Evolutionary conservation across 92 coral and sea anemone species (phyloP).

Genomic region (Metridium senile): DNA sequence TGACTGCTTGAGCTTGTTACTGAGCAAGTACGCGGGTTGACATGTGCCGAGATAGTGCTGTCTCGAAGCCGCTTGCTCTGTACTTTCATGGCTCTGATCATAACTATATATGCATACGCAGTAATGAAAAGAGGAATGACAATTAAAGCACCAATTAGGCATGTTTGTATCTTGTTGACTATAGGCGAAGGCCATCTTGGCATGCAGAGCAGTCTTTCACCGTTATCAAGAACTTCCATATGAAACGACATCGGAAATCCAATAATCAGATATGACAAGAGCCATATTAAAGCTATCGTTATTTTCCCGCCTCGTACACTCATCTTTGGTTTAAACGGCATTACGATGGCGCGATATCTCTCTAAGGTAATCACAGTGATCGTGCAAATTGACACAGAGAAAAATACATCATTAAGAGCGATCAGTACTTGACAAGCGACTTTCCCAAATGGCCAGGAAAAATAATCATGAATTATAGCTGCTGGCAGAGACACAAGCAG

Average conservation of each 20-base stretch:
- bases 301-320: slow-evolving; percentile 50
- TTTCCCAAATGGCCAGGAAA: slow-evolving; percentile 81
- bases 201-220: slow-evolving; percentile 36
- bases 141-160: slow-evolving; percentile 36
- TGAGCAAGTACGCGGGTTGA: slow-evolving; percentile 31
- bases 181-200: slow-evolving; percentile 48
- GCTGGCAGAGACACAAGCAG: slow-evolving; percentile 77
- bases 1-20: slow-evolving; percentile 36
- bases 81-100: slow-evolving; percentile 53
- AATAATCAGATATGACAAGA: slow-evolving; percentile 46
- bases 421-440: slow-evolving; percentile 66
- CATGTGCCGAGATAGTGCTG: slow-evolving; percentile 5
- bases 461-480: slow-evolving; percentile 58
- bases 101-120: slow-evolving; percentile 54
- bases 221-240: slow-evolving; percentile 38
- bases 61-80: slow-evolving; percentile 65
- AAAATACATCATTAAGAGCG: slow-evolving; percentile 82
- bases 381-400: slow-evolving; percentile 77
- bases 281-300: slow-evolving; percentile 52
- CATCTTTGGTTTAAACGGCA: slow-evolving; percentile 69
- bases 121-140: slow-evolving; percentile 55
- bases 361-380: slow-evolving; percentile 79
- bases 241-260: slow-evolving; percentile 62
- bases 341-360: slow-evolving; percentile 73
- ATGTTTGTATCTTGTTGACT: slow-evolving; percentile 44